phyloP scores from a whole-genome alignment of 2,113 vertebrate species.

The Sula dactylatra region DNA sequence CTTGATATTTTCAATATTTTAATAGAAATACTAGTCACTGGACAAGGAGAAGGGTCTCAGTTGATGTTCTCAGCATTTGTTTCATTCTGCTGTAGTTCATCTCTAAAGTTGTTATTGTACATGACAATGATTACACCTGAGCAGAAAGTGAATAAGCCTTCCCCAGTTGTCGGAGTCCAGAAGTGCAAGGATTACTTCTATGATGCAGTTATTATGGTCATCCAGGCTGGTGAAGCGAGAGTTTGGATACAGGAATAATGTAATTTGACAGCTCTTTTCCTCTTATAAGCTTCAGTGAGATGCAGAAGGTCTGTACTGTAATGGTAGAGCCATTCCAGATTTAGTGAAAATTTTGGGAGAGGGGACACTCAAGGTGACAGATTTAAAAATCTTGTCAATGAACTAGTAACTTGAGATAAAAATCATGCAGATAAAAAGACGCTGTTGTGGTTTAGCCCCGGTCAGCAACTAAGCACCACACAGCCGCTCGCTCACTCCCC shows the following conservation, averaged over 20 bases:
- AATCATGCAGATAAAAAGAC: neutral
- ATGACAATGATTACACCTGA: conserved; percentile 26
- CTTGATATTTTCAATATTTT: neutral
- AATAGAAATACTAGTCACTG: neutral
- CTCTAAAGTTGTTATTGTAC: conserved; percentile 22
- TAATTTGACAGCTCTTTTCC: conserved; percentile 51
- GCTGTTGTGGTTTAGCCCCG: no score
- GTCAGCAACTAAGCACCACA: no score
- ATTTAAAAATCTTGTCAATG: conserved; percentile 56
- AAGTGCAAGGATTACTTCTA: conserved; percentile 6
- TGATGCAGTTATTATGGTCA: conserved; percentile 39
- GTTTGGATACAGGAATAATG: neutral
- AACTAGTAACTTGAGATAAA: conserved; percentile 44
- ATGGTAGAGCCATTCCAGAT: neutral
- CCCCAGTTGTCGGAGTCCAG: neutral
- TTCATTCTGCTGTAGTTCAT: neutral
- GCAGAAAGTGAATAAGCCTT: conserved; percentile 30
- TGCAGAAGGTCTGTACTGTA: neutral
- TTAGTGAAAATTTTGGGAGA: neutral
- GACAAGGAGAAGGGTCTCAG: neutral
- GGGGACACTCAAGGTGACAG: neutral
- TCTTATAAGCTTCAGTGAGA: conserved; percentile 3
- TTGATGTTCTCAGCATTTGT: neutral
- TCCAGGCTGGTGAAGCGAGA: conserved; percentile 37
- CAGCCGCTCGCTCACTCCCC: no score